Conservation (phyloP, 1,140 invertebrate species). For the Trachelipus rathkii region DNA sequence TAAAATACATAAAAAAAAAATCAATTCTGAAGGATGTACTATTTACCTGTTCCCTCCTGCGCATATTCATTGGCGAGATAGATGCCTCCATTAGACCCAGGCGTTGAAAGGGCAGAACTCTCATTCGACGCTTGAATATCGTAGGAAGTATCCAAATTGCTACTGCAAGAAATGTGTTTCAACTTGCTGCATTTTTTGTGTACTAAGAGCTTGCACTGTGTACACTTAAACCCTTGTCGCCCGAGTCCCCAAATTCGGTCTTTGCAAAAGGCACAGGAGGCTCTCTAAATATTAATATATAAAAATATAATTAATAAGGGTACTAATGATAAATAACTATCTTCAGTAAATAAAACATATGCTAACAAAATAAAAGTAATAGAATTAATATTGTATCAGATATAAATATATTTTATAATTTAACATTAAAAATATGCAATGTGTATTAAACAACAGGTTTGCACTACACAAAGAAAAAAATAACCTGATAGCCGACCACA, state of each 20-base stretch:
- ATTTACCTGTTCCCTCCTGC: constrained; percentile 30
- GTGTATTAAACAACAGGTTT: too few species aligned
- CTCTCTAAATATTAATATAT: constrained; percentile 63
- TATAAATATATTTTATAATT: too few species aligned
- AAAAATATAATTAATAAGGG: constrained; percentile 23
- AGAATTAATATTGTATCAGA: background rate
- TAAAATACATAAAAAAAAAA: too few species aligned
- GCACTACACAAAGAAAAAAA: too few species aligned
- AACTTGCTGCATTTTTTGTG: constrained; percentile 99
- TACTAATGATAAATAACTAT: background rate
- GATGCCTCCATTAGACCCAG: constrained; percentile 36
- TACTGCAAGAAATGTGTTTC: constrained; percentile 77
- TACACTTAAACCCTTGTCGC: constrained; percentile 97
- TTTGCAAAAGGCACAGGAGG: constrained; percentile 94
- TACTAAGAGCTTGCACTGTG: constrained; percentile 95
- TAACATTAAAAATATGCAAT: too few species aligned
- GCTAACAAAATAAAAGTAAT: background rate
- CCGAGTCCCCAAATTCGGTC: constrained; percentile 99
- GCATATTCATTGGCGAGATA: constrained; percentile 24
- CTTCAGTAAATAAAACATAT: background rate
- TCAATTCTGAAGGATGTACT: too few species aligned
- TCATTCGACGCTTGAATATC: constrained; percentile 60
- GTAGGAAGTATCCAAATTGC: constrained; percentile 60
- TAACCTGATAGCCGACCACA: too few species aligned
- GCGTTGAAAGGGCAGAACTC: constrained; percentile 22